Conservation (phyloP, 2,113 vertebrate genomes). For the Phodopus roborovskii region DNA sequence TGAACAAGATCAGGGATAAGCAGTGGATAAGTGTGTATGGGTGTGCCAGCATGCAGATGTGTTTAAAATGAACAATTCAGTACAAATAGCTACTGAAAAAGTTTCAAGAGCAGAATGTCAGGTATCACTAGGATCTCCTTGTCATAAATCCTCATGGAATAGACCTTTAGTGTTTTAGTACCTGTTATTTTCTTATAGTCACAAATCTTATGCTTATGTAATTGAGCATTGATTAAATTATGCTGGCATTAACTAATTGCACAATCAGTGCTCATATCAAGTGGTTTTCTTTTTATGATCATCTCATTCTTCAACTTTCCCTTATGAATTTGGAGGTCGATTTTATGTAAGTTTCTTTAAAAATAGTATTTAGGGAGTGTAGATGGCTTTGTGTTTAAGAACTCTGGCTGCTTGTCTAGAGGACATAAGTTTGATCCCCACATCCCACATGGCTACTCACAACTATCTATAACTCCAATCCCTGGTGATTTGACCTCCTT, state of each 20-base stretch:
- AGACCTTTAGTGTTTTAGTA: background rate
- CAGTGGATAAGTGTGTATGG: background rate
- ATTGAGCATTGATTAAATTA: conserved; percentile 46
- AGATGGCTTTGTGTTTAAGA: background rate
- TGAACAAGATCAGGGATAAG: background rate
- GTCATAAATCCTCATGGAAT: background rate
- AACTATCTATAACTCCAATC: too few species aligned
- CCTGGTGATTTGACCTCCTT: background rate
- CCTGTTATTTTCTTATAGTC: background rate
- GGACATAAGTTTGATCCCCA: background rate
- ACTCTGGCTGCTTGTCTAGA: background rate
- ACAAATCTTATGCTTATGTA: conserved; percentile 12
- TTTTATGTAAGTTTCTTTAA: conserved; percentile 32
- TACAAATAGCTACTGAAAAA: background rate
- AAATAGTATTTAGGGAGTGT: background rate
- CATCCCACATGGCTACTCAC: background rate
- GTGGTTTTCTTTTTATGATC: conserved; percentile 31
- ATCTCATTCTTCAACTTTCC: background rate
- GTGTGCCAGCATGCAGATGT: background rate
- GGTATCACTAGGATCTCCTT: background rate
- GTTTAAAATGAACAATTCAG: background rate
- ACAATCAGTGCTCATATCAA: conserved; percentile 39
- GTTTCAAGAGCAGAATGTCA: background rate
- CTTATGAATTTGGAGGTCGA: background rate
- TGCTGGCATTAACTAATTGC: conserved; percentile 18